These are phyloP conservation scores for Cerceris ruficornis DNA, from an alignment of 2,888 invertebrate species.

Conservation along the genomic window DNA sequence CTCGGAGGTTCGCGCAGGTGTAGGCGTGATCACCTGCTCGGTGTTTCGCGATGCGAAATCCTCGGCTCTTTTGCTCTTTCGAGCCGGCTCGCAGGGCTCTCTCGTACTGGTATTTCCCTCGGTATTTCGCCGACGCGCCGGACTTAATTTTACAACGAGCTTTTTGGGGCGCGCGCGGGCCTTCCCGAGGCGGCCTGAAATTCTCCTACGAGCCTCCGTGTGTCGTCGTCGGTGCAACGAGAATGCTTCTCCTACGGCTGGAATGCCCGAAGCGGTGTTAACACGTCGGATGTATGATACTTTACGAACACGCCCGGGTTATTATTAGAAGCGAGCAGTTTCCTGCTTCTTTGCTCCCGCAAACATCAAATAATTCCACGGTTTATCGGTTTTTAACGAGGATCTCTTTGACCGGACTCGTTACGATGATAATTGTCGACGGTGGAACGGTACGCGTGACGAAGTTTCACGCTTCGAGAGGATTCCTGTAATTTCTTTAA, in stretches of 20 bases:
- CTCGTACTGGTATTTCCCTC: constrained; percentile 49
- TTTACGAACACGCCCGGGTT: constrained; percentile 22
- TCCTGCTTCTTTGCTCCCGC: background rate
- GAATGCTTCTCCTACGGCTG: constrained; percentile 41
- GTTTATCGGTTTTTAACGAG: background rate
- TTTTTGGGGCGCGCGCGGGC: constrained; percentile 38
- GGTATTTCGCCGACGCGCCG: constrained; percentile 58
- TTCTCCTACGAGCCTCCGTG: constrained; percentile 32
- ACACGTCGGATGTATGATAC: constrained; percentile 15
- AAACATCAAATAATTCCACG: constrained; percentile 3
- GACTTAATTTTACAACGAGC: constrained; percentile 61
- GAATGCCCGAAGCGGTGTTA: constrained; percentile 50
- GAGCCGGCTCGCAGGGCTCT: constrained; percentile 10
- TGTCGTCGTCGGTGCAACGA: constrained; percentile 26
- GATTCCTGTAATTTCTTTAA: background rate
- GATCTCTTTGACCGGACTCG: background rate
- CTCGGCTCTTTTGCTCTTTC: constrained; percentile 57
- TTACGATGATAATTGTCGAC: background rate
- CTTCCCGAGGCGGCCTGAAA: constrained; percentile 39
- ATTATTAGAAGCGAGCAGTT: constrained; percentile 14
- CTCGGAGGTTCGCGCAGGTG: constrained; percentile 61
- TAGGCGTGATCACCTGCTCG: constrained; percentile 78
- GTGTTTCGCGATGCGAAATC: constrained; percentile 47
- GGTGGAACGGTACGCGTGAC: background rate
- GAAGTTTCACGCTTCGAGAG: background rate